Base-by-base conservation (phyloP, 1,140 invertebrate species). In the Homarus americanus region DNA sequence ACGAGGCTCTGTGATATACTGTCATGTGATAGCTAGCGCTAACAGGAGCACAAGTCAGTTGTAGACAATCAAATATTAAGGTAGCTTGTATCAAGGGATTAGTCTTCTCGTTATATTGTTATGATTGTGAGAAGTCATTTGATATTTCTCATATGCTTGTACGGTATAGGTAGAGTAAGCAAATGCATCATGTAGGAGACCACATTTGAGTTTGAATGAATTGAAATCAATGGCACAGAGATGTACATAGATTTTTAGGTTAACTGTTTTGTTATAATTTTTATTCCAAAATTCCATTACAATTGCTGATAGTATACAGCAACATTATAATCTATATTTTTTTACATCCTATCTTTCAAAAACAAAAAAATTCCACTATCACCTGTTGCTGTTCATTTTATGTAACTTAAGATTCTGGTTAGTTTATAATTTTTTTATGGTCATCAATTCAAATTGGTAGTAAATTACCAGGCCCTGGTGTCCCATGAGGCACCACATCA, bases 11-110 rank as follows among this genome's bases (percentile, higher is more conserved):
- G 75, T 78, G 75, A 78, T 78, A 78, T 63, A 63, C 58, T 20
- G 58, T 63, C 75, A 78, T 78, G 75, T 78, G 75, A 78, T 78
- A 78, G 38, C 10, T 78, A 78, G 34, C 75, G 40, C 75, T 40
- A 36, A 34, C 38, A 78, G 75, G 75, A 78, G 36, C 75, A 78
- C 75, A 78, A 78, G 75, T 78, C 75, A 78, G 72, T 75, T 75
- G 38, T 40, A 78, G 75, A 78, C 75, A 78, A 78, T 78, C 75
- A 78, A 40, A 78, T 78, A n/a, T 40, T 41, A 5, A 78, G 34
- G 41, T 78, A 41, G 40, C 36, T 75, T 75, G 0, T 17, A 40
- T 20, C 75, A 78, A 63, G 58, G 24, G 58, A 63, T 24, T 20
- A 20, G 12, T 63, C 12, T 15, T 63, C 58, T 78, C 38, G 20